phyloP scores from a whole-genome alignment of 2,113 vertebrate genomes.

The Neotoma lepida region DNA sequence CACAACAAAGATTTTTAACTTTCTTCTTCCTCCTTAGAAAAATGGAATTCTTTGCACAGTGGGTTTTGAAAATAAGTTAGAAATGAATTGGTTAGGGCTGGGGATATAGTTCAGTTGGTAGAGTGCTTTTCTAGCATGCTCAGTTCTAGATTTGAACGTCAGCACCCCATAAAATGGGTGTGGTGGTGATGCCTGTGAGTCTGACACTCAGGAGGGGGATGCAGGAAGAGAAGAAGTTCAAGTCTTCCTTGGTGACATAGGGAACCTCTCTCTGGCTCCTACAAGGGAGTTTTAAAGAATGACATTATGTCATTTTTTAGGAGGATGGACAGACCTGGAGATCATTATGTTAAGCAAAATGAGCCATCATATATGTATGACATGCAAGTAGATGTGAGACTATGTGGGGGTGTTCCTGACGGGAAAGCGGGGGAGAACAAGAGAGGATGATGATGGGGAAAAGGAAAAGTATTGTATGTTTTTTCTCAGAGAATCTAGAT shows the following conservation, averaged over 20 bases:
- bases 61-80: conserved; percentile 35
- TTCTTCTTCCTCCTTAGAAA: neutral
- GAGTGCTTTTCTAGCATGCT: neutral
- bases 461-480: neutral
- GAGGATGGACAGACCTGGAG: neutral
- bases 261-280: neutral
- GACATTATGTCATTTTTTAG: neutral
- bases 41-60: neutral
- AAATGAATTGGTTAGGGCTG: neutral
- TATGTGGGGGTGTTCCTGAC: too few species aligned
- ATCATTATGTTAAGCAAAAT: neutral
- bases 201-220: neutral
- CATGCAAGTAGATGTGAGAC: neutral
- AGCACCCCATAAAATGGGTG: neutral
- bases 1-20: neutral
- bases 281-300: neutral
- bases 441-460: neutral
- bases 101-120: neutral
- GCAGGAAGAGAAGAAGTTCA: neutral
- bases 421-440: neutral
- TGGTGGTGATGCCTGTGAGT: neutral
- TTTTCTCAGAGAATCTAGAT: neutral
- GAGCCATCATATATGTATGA: neutral
- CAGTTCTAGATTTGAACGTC: neutral
- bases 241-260: neutral